These are phyloP conservation scores for Riparia riparia DNA, from an alignment of 2,113 vertebrate genomes.

Conservation along the genomic window DNA sequence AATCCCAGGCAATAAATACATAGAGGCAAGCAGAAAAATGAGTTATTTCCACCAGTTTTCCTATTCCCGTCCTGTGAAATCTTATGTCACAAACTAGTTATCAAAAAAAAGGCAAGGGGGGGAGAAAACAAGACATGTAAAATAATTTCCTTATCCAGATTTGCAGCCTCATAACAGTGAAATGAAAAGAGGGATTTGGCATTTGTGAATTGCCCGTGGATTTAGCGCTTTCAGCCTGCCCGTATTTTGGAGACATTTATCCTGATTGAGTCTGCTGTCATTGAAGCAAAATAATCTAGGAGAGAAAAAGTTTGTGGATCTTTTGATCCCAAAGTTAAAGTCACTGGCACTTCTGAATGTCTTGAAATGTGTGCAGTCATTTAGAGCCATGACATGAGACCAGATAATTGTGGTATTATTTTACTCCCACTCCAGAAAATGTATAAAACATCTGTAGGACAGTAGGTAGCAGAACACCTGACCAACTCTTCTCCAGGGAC, in stretches of 20 bases:
- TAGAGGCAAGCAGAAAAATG: not conserved
- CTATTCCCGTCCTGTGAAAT: not conserved
- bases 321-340: not conserved
- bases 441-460: not conserved
- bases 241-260: not conserved
- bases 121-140: not conserved
- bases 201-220: not conserved
- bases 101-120: not conserved
- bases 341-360: not conserved
- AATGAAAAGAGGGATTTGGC: not conserved
- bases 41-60: not conserved
- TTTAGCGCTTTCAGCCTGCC: not conserved
- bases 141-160: not conserved
- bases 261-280: not conserved
- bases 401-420: not conserved
- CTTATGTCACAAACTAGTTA: not conserved
- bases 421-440: not conserved
- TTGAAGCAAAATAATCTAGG: not conserved
- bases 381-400: not conserved
- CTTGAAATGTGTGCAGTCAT: not conserved
- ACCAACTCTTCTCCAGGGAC: not conserved
- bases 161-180: not conserved
- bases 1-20: not conserved
- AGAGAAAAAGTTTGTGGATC: not conserved
- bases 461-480: not conserved